Evolutionary conservation across 2,888 invertebrate genomes (phyloP), one percentile per base, ranked within the genome.

Genomic region (Carabus problematicus): DNA sequence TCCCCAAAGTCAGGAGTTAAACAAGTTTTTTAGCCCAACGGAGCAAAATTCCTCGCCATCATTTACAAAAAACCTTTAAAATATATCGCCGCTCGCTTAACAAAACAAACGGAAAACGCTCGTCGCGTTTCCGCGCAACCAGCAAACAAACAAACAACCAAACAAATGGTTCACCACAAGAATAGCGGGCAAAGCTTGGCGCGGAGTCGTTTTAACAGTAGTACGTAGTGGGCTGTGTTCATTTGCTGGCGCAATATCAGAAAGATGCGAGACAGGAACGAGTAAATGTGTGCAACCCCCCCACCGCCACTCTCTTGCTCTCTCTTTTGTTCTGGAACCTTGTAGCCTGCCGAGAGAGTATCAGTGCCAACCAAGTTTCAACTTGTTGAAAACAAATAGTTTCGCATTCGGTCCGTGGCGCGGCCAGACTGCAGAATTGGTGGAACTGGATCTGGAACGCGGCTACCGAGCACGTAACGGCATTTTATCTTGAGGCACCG

Each of bases 331-430:
- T 6, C 29, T 29, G 29, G 29, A 29, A 29, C 29, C 29, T 29
- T 29, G 29, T 29, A 29, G 29, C 29, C 29, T 29, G 29, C 3
- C 6, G 29, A n/a, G 29, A 29, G 29, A 29, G 29, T 29, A 29
- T 29, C 29, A 29, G 29, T 29, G 29, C 29, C 29, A 29, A 29
- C 19, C 12, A 43, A 42, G 16, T 64, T 56, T 54, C 64, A 64
- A 64, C 64, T 64, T 64, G 64, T 64, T 64, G 64, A 64, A 47
- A 62, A 62, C 62, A 62, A 62, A 52, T 52, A 16, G 52, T 52
- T 52, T 52, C 52, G 8, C 52, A 52, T 29, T 29, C 29, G 29
- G 29, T 29, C 29, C 29, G 29, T 29, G 29, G 6, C 29, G 29
- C 29, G 29, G 29, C 29, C 29, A 29, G 29, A 29, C 29, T 29